Evolutionary conservation across 2,113 vertebrate species (phyloP), one percentile per base, ranked within the genome.

Genomic region (Microtus richardsoni): DNA sequence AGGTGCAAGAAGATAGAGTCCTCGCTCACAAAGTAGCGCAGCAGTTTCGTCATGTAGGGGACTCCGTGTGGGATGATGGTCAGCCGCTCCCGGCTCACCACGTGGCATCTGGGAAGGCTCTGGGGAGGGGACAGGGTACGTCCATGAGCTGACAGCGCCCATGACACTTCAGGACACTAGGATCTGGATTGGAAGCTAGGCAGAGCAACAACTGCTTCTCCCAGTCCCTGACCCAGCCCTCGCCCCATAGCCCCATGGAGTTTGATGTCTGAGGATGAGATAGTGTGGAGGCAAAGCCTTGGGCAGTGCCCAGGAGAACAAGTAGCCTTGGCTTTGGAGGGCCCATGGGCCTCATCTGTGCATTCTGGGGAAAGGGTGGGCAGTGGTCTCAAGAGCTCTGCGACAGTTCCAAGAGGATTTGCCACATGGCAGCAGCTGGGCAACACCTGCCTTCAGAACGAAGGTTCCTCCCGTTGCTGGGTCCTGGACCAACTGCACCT

Each of bases 21-120:
- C 94, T 99, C 99, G 0, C 99, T 99, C 97, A 99, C 98, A 0
- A 99, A 99, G 96, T 99, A 99, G 94, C 99, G 98, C 79, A 99
- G 98, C 96, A 99, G 97, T 98, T 99, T 99, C 0, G 99, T 99
- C 99, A 99, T 99, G 97, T 99, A 99, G 26, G 99, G 99, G 22
- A 99, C 99, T 0, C 99, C 99, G 66, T 99, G 99, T 5, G 99
- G 99, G 97, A 99, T 99, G 98, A 99, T 99, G 54, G 99, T 99
- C 79, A 99, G 98, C 70, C 99, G 98, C 64, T 99, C 99, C 73
- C 98, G 99, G 93, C 98, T 99, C 64, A 99, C 99, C 96, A 98
- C 90, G 2, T 99, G 99, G 17, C 99, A 99, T 97, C 99, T 99
- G n/a, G 99, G 98, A 91, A 99, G 98, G 97, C 99, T 99, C 99